Percentiles rank a stretch among this genome's conserved stretches.
Evolutionary conservation across 2,113 vertebrate species (phyloP).

Genomic region (Solenodon paradoxus): DNA sequence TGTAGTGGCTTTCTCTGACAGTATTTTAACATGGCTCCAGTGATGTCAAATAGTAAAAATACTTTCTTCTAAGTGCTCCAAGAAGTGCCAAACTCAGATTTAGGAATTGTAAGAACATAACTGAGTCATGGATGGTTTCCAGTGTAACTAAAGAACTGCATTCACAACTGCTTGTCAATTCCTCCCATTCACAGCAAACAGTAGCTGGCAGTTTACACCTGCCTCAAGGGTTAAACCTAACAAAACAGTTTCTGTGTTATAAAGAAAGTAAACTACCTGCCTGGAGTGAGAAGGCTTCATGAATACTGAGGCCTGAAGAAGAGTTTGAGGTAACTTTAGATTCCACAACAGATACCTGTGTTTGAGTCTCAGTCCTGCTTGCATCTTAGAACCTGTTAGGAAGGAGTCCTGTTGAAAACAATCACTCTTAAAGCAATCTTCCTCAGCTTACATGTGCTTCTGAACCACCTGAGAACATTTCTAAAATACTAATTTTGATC

Average conservation of each 20-base stretch:
- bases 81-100: background rate
- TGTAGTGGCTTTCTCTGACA: background rate
- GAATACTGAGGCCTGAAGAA: background rate
- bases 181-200: background rate
- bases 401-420: background rate
- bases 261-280: background rate
- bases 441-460: background rate
- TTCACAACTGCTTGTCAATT: background rate
- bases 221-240: background rate
- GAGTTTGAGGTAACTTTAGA: background rate
- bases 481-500: conserved; percentile 17
- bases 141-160: background rate
- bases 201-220: background rate
- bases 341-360: background rate
- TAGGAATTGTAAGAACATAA: background rate
- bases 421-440: background rate
- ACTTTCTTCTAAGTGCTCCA: conserved; percentile 7
- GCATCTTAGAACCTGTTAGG: background rate
- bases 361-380: background rate
- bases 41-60: background rate
- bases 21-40: background rate
- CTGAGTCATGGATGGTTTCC: background rate
- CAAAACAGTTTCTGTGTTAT: conserved; percentile 14
- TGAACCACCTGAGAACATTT: background rate
- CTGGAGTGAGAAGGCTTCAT: background rate